Evolutionary conservation across 2,797 vertebrate genomes (phyloP).

Genomic region (Cuculus canorus): DNA sequence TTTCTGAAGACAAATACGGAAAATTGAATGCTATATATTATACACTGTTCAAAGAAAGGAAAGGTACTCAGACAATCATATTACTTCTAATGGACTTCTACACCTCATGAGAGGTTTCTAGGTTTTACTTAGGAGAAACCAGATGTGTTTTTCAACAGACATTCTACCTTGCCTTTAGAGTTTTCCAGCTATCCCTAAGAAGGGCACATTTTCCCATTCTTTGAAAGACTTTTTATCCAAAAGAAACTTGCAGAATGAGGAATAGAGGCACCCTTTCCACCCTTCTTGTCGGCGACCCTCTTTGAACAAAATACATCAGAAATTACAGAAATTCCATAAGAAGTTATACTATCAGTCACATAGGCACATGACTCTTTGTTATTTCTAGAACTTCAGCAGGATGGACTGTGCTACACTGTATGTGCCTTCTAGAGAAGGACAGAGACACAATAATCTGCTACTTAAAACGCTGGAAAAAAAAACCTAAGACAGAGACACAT

Average conservation of each 20-base stretch:
- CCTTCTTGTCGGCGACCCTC: background rate
- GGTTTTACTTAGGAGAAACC: background rate
- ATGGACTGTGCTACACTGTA: background rate
- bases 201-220: fast-evolving
- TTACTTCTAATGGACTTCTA: background rate
- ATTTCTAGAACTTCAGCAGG: background rate
- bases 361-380: background rate
- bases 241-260: background rate
- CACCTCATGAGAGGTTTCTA: background rate
- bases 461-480: background rate
- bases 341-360: background rate
- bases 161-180: background rate
- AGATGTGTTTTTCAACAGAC: background rate
- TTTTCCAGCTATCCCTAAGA: background rate
- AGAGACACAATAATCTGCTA: background rate
- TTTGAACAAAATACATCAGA: background rate
- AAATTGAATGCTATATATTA: background rate
- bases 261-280: background rate
- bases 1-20: background rate
- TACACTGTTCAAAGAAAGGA: background rate
- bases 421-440: background rate
- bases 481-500: background rate
- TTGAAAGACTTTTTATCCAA: background rate
- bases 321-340: background rate
- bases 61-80: background rate